phyloP scores from a whole-genome alignment of 2,113 vertebrate genomes.

The Chaenogobius annularis region DNA sequence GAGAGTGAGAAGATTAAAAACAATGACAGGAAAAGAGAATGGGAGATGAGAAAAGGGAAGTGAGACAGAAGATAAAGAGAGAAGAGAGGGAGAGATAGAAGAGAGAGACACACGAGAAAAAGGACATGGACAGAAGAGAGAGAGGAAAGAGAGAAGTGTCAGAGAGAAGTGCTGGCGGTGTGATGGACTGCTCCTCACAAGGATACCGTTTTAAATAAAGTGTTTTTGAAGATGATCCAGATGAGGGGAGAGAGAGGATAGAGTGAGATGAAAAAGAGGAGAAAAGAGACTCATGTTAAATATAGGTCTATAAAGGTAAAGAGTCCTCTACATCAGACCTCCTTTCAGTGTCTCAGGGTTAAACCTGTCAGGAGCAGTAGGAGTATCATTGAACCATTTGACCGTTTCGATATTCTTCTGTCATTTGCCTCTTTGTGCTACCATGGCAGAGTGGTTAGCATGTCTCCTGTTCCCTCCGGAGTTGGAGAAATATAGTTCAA shows the following conservation, averaged over 20 bases:
- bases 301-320: no score
- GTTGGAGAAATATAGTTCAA: no score
- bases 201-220: slow-evolving; percentile 3
- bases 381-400: no score
- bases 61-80: background rate
- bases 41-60: background rate
- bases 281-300: background rate
- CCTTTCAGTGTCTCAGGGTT: no score
- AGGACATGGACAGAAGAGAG: background rate
- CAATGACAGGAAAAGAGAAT: background rate
- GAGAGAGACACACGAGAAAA: background rate
- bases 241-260: background rate
- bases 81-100: background rate
- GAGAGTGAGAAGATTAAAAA: background rate
- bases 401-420: no score
- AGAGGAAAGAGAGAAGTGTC: background rate
- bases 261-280: background rate
- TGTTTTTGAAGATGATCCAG: slow-evolving; percentile 3
- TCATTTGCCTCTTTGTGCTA: no score
- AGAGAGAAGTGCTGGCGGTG: background rate
- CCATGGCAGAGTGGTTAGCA: no score
- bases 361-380: no score
- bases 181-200: slow-evolving; percentile 1
- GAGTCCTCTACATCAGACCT: no score
- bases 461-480: no score